Percentiles rank a stretch among this genome's conserved stretches.
Conservation (phyloP, 2,888 invertebrate genomes). For the Rhamphomyia laevipes region DNA sequence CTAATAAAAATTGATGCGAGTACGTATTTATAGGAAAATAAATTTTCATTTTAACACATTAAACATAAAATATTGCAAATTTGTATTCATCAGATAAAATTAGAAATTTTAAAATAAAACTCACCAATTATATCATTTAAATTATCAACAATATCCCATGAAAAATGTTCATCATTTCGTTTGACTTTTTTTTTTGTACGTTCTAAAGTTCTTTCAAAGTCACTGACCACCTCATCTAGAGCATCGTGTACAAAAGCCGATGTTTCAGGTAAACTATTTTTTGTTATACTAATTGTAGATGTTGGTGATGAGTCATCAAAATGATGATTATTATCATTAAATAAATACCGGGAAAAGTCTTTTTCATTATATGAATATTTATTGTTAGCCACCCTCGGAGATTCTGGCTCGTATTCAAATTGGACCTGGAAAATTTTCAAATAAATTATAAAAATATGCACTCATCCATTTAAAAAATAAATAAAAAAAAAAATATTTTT, state of each 20-base stretch:
- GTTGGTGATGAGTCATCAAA: constrained; percentile 4
- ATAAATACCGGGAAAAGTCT: not conserved
- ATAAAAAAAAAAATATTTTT: too few species aligned
- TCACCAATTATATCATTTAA: constrained; percentile 28
- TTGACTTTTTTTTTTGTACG: constrained; percentile 31
- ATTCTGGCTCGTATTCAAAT: constrained; percentile 33
- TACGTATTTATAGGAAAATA: too few species aligned
- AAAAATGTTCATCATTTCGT: constrained; percentile 17
- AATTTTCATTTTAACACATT: too few species aligned
- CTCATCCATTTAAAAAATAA: too few species aligned
- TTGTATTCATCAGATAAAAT: not conserved
- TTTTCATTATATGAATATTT: constrained; percentile 1
- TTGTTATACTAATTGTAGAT: constrained; percentile 9
- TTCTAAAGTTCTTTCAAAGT: constrained; percentile 57
- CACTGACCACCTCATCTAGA: constrained; percentile 50
- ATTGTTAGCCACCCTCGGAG: constrained; percentile 22
- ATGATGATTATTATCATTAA: not conserved
- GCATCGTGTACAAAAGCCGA: constrained; percentile 38
- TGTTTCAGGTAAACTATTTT: constrained; percentile 32
- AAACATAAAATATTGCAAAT: not conserved
- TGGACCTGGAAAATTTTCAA: constrained; percentile 22
- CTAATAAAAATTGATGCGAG: too few species aligned
- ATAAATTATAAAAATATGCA: too few species aligned
- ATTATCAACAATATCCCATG: constrained; percentile 22
- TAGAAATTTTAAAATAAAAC: constrained; percentile 14